A percentile compares a stretch with the other conserved stretches of the same genome.
phyloP scores from a whole-genome alignment of 35 echinoderm and acorn worm species.

The Lytechinus pictus region DNA sequence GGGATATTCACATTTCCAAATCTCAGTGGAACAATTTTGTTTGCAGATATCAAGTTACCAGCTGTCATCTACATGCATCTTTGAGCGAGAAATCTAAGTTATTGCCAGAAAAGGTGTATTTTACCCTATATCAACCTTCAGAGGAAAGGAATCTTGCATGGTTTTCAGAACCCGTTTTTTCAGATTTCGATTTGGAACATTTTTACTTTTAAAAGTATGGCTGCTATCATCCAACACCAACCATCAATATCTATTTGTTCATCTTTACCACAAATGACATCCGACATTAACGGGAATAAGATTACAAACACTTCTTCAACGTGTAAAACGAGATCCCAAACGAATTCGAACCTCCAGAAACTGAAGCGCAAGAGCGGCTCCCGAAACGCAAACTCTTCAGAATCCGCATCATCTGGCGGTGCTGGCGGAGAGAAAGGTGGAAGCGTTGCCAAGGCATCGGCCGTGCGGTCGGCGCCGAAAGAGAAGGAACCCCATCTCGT shows the following conservation, averaged over 20 bases:
- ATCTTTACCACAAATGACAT: conserved; percentile 16
- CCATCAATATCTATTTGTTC: conserved; percentile 8
- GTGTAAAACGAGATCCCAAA: conserved; percentile 39
- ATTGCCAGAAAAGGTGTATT: no score
- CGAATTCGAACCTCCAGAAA: conserved; percentile 30
- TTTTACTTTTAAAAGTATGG: neutral
- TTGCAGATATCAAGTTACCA: neutral
- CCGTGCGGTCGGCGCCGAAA: conserved; percentile 60
- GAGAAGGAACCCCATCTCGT: conserved; percentile 99
- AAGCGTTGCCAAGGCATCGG: neutral
- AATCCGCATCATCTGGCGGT: neutral
- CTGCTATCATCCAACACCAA: neutral
- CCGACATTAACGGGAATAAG: neutral
- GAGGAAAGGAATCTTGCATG: neutral
- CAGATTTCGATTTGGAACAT: neutral
- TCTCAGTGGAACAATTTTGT: neutral
- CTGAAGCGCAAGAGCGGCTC: neutral
- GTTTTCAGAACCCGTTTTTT: neutral
- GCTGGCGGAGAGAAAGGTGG: neutral
- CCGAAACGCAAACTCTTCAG: conserved; percentile 21
- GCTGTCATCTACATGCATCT: neutral
- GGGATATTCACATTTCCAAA: neutral
- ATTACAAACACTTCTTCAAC: neutral
- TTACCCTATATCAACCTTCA: neutral
- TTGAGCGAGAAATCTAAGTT: no score